A percentile compares a stretch with the other conserved stretches of the same genome.
phyloP scores from a whole-genome alignment of 2,113 vertebrate species.

The Pao palembangensis region DNA sequence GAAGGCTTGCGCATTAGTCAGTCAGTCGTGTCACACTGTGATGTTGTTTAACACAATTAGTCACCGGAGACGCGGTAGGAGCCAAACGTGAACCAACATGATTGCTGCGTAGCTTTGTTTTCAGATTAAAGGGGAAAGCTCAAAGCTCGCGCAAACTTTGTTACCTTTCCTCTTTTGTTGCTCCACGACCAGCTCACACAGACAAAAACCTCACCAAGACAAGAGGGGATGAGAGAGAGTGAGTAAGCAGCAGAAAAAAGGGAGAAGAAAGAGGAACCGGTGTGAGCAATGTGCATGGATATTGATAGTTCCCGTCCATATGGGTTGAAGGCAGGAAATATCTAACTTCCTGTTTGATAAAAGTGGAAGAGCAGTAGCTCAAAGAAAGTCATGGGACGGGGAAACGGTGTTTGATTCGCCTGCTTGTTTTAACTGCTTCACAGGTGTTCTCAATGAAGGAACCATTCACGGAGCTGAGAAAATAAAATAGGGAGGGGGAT shows the following conservation, averaged over 20 bases:
- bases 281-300: conserved; percentile 1
- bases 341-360: conserved; percentile 57
- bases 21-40: conserved; percentile 48
- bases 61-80: conserved; percentile 47
- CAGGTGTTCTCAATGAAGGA: conserved; percentile 69
- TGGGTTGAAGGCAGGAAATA: conserved; percentile 46
- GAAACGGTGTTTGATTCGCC: conserved; percentile 45
- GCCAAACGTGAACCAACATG: conserved; percentile 63
- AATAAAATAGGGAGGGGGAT: conserved; percentile 16
- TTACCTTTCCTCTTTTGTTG: conserved; percentile 26
- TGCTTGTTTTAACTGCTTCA: conserved; percentile 59
- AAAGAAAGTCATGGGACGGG: conserved; percentile 33
- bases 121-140: conserved; percentile 57
- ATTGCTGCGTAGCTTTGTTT: conserved; percentile 43
- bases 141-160: conserved; percentile 48
- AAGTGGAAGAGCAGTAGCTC: conserved; percentile 49
- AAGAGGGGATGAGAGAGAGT: conserved; percentile 18
- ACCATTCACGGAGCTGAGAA: conserved; percentile 26
- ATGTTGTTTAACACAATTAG: conserved; percentile 58
- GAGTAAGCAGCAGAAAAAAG: conserved; percentile 32
- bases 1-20: conserved; percentile 62
- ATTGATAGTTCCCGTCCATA: conserved; percentile 42
- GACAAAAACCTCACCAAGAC: not conserved
- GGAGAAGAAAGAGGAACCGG: not conserved
- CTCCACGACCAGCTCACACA: conserved; percentile 26